Evolutionary conservation across 2,113 vertebrate species (phyloP).

Genomic region (Larimichthys polyactis): DNA sequence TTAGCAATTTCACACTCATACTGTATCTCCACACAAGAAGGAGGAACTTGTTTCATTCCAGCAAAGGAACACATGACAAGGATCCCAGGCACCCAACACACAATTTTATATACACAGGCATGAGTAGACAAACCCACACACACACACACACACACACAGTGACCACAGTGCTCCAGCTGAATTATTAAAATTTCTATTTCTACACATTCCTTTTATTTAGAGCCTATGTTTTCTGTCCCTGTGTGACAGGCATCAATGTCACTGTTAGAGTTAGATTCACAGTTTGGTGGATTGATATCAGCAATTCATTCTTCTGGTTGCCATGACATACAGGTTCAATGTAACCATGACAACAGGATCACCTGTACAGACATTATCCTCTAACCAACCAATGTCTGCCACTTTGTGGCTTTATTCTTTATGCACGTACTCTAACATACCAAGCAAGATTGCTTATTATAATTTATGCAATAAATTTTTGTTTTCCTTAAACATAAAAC

Average conservation of each 20-base stretch:
- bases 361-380: slow-evolving; percentile 43
- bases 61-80: neutral
- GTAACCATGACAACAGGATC: slow-evolving; percentile 77
- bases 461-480: neutral
- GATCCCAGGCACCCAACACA: neutral
- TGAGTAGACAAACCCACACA: neutral
- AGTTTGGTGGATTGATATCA: slow-evolving; percentile 29
- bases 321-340: slow-evolving; percentile 48
- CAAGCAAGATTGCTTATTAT: neutral
- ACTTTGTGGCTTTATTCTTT: neutral
- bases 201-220: neutral
- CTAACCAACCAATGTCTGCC: neutral
- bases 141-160: neutral
- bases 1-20: slow-evolving; percentile 42
- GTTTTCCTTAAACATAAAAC: neutral
- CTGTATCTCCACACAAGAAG: slow-evolving; percentile 6
- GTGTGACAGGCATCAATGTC: neutral
- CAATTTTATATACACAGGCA: neutral
- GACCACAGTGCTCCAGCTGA: neutral
- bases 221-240: neutral
- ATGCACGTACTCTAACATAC: neutral
- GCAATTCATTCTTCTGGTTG: slow-evolving; percentile 40
- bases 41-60: slow-evolving; percentile 6
- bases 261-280: neutral
- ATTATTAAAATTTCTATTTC: slow-evolving; percentile 17